These are phyloP conservation scores for Ecliptopera silaceata DNA, from an alignment of 2,888 invertebrate species.

Conservation along the genomic window DNA sequence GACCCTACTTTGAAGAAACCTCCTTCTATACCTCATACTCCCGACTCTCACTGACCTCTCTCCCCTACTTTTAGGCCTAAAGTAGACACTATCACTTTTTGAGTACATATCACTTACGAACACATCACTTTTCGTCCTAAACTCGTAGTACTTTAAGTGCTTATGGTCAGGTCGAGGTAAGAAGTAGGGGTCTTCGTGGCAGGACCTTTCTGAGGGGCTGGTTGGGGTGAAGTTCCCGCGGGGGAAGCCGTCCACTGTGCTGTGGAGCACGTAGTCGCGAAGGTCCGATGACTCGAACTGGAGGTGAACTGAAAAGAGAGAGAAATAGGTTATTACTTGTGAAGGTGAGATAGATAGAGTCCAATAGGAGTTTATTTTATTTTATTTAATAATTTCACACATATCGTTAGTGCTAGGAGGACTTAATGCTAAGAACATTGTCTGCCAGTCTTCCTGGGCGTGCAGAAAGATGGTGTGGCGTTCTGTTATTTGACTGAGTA, in stretches of 20 bases:
- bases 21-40: slow-evolving; percentile 53
- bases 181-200: slow-evolving; percentile 69
- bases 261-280: slow-evolving; percentile 70
- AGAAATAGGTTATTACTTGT: slow-evolving; percentile 21
- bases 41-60: slow-evolving; percentile 55
- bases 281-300: slow-evolving; percentile 59
- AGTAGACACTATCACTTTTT: slow-evolving; percentile 51
- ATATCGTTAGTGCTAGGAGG: too few species aligned
- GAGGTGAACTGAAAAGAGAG: slow-evolving; percentile 68
- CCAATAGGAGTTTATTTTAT: too few species aligned
- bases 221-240: slow-evolving; percentile 76
- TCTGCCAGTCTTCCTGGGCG: too few species aligned
- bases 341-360: not conserved
- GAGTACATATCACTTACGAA: slow-evolving; percentile 6
- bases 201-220: slow-evolving; percentile 60
- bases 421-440: too few species aligned
- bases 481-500: too few species aligned
- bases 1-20: slow-evolving; percentile 62
- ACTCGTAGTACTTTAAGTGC: slow-evolving; percentile 46
- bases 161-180: slow-evolving; percentile 56
- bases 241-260: slow-evolving; percentile 64
- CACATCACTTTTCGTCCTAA: slow-evolving; percentile 47
- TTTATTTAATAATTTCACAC: too few species aligned
- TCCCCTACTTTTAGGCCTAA: slow-evolving; percentile 61
- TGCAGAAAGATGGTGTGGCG: too few species aligned